These are phyloP conservation scores for Menura novaehollandiae DNA, from an alignment of 2,113 vertebrate species.

Conservation along the genomic window DNA sequence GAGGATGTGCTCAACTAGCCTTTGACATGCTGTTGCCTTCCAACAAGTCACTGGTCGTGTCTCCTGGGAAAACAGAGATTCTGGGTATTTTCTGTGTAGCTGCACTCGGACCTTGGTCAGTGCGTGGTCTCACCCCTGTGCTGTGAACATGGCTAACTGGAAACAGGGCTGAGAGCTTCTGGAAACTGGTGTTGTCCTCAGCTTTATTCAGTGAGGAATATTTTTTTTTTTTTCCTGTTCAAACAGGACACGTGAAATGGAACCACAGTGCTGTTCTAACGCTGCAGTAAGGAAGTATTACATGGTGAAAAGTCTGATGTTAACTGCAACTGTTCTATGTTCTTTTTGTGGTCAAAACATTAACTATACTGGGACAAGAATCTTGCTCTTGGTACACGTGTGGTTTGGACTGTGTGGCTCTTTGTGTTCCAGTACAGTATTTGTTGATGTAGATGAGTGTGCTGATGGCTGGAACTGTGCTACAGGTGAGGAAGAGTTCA, in stretches of 20 bases:
- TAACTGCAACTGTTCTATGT: not conserved
- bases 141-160: not conserved
- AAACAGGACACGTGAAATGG: not conserved
- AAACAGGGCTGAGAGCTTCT: not conserved
- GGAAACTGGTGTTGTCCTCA: not conserved
- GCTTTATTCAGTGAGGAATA: not conserved
- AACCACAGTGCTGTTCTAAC: accelerated
- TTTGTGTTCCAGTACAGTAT: not conserved
- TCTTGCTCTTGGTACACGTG: not conserved
- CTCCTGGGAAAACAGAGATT: not conserved
- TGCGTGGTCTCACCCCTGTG: accelerated
- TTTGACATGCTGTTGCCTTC: not conserved
- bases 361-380: not conserved
- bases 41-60: not conserved
- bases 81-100: not conserved
- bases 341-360: not conserved
- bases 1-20: not conserved
- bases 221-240: not conserved
- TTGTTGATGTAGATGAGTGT: not conserved
- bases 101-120: not conserved
- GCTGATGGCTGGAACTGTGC: not conserved
- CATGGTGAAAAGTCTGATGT: not conserved
- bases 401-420: not conserved
- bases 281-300: not conserved
- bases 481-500: not conserved